Base-by-base conservation (phyloP, 2,113 vertebrate genomes). In the Myodes glareolus region DNA sequence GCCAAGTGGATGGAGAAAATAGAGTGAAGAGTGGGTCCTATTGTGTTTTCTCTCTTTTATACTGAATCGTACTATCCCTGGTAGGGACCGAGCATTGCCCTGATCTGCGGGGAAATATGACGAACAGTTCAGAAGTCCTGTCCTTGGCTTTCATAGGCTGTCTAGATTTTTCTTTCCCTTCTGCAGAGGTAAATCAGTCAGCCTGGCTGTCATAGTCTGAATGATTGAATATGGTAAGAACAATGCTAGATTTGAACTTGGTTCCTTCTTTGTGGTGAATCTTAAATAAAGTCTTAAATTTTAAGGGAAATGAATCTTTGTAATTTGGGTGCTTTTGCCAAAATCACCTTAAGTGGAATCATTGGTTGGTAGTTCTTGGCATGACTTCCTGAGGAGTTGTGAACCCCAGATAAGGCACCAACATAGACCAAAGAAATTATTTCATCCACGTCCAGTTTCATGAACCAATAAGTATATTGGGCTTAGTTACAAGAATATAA, bases 241-340 rank as follows among this genome's bases (percentile, higher is more conserved):
- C 39, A 88, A 17, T 72, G 19, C 42, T 63, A 70, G 42, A 55
- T 84, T 85, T 67, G 23, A 80, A 50, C 23, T 73, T 19, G 31
- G 80, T 78, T 92, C 45, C 19, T 89, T 91, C 78, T 65, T 63
- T 65, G 29, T 33, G 75, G 67, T 90, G 39, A 92, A 45, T 70
- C 81, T 96, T 52, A 92, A 82, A 86, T 45, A 47, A 47, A 25
- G 58, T n/a, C 63, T 33, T 68, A 82, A 58, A n/a, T 93, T 55
- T 76, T 39, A 52, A 84, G 76, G 68, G 42, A 84, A 92, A 92
- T 80, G 8, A 87, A 68, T 78, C 65, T 92, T 95, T 85, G 63
- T 87, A 52, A 84, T 92, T 91, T 94, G 92, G 55, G 72, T 55
- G 92, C 85, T 75, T 84, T 92, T 73, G n/a, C 90, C 85, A 94